Evolutionary conservation across 2,888 invertebrate species (phyloP), one percentile per base, ranked within the genome.

Genomic region (Cryptocephalus primarius): DNA sequence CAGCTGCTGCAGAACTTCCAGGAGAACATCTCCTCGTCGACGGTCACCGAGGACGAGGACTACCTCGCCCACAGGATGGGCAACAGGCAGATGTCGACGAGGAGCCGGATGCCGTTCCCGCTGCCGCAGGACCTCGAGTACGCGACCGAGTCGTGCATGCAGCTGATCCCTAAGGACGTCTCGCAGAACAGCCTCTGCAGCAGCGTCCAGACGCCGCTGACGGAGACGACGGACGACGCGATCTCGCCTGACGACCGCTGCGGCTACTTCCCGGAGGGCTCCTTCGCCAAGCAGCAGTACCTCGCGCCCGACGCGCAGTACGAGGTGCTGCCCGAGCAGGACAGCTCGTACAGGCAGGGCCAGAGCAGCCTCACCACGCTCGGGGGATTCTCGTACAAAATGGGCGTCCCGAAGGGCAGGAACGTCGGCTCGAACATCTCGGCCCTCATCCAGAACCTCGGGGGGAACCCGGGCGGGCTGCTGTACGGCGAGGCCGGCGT

Each of bases 251-350:
- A 65, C 12, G 67, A 68, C 31, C 65, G 64, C 47, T 68, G 67
- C 52, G 56, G 57, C 44, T 69, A 66, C 50, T 65, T 65, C 45
- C 61, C 61, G 12, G 66, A 69, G 32, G 63, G 62, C 33, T 43
- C 53, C 12, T 58, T 57, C 40, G 48, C 55, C 9, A 44, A 53
- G 44, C 51, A 51, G 52, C 40, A 58, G 60, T 56, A 57, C 54
- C 60, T 79, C 36, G 77, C 79, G 1, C 77, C 78, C 0, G 79
- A 80, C 54, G 78, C 80, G 1, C 80, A 81, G 55, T 82, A 82
- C 59, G 81, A 82, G 58, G 51, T 47, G 10, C 75, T 77, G 38
- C 75, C 75, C 44, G 75, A 75, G 46, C 65, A 55, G 67, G 70
- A 56, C 64, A 52, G 54, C 46, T 22, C 22, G 22, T 62, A 60